Evolutionary conservation across 2,888 invertebrate species (phyloP).

Genomic region (Aricia artaxerxes): DNA sequence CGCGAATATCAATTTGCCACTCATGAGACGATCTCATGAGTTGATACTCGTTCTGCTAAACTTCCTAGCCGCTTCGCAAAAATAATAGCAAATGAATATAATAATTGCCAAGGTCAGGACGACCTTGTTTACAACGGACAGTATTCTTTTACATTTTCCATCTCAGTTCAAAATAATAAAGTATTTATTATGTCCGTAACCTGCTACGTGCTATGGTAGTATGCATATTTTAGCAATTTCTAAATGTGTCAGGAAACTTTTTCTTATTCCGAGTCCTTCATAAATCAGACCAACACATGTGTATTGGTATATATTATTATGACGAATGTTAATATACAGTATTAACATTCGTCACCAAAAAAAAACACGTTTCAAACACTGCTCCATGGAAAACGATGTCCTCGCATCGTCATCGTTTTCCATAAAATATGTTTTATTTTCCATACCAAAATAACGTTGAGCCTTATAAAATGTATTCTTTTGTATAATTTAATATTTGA

Average conservation of each 20-base stretch:
- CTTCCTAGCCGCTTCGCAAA: constrained; percentile 71
- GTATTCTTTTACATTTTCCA: background rate
- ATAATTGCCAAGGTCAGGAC: constrained; percentile 64
- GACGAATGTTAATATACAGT: background rate
- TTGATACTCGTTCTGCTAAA: constrained; percentile 55
- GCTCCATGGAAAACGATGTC: background rate
- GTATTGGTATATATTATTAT: too few relatives aligned
- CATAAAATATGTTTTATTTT: background rate
- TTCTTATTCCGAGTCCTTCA: background rate
- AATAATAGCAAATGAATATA: constrained; percentile 64
- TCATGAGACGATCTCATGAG: constrained; percentile 47
- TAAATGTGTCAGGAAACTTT: constrained; percentile 52
- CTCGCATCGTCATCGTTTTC: background rate
- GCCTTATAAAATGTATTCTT: background rate
- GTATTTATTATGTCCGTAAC: background rate
- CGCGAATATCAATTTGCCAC: constrained; percentile 55
- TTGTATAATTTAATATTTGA: background rate
- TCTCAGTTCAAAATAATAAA: background rate
- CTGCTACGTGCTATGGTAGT: background rate
- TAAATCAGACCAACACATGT: background rate
- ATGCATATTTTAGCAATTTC: constrained; percentile 48
- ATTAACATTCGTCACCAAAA: background rate
- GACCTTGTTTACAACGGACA: constrained; percentile 66
- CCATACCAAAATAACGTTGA: background rate
- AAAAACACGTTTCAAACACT: background rate